Evolutionary conservation across 2,888 invertebrate species (phyloP), one percentile per base, ranked within the genome.

Genomic region (Chrysolina oricalcia): DNA sequence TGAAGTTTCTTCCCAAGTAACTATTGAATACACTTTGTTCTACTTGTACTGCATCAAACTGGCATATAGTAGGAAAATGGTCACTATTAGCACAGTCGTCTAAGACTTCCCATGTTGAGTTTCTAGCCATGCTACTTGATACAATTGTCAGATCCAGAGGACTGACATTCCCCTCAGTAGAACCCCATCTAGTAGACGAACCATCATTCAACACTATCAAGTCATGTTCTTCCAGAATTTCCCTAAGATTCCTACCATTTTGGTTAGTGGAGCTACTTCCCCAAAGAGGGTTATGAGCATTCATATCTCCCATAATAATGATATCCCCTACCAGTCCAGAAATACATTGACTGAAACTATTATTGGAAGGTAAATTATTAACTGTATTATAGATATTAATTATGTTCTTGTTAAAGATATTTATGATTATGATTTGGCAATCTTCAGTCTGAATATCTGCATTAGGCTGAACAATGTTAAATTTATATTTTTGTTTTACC

Each of bases 401-500:
- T 35, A 63, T 35, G 35, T 63, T 27, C 10, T 15, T n/a, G 17
- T 63, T 40, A 4, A 35, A 6, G 9, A 35, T 72, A 53, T 63
- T 59, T 1, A 53, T 72, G 8, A 63, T 35, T 35, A 35, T 17
- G 4, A 19, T 59, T 23, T 63, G 41, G n/a, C 3, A 40, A 3
- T n/a, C 8, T n/a, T 63, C 17, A 40, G 15, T 35, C 9, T 17
- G 5, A 0, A 15, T 35, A 5, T 2, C 41, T 6, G 11, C 17
- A n/a, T 40, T 17, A 35, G 10, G 15, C 8, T 63, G 35, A 5
- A 59, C n/a, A 2, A n/a, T 8, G 9, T 43, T 13, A 72, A 50
- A 72, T 19, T 50, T 43, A 19, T 69, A 19, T 13, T 73, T 62
- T 9, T 69, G 53, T 59, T 43, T 76, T 2, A 76, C 40, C 10